Evolutionary conservation across 2,113 vertebrate species (phyloP).

Genomic region (Rhinichthys klamathensis): DNA sequence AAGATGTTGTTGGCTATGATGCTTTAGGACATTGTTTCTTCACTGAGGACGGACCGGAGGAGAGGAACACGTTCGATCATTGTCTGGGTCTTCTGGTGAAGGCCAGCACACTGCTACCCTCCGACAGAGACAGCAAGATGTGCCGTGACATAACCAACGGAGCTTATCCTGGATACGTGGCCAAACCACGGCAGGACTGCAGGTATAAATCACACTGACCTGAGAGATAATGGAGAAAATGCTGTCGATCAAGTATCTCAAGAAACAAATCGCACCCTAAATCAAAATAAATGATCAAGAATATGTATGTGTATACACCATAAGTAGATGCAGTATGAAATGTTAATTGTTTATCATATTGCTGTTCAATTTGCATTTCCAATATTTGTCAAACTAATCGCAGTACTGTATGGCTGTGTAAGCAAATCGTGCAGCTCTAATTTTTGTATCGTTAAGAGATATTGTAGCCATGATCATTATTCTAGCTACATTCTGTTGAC

Average conservation of each 20-base stretch:
- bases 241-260: not conserved
- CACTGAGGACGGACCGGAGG: conserved; percentile 93
- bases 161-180: conserved; percentile 89
- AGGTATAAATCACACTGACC: conserved; percentile 74
- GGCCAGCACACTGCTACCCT: conserved; percentile 90
- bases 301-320: no score
- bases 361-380: not conserved
- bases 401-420: not conserved
- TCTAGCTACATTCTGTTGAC: not conserved
- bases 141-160: conserved; percentile 88
- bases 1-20: conserved; percentile 92
- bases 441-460: not conserved
- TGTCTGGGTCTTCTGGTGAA: conserved; percentile 91
- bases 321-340: not conserved
- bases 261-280: not conserved
- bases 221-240: not conserved
- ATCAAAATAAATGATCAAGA: not conserved
- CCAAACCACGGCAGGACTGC: conserved; percentile 94
- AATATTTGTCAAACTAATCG: not conserved
- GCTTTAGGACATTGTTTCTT: conserved; percentile 94
- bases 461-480: not conserved
- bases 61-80: conserved; percentile 95
- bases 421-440: not conserved
- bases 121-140: conserved; percentile 93
- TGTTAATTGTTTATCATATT: not conserved